phyloP scores from a whole-genome alignment of 2,113 vertebrate genomes.

The Panurus biarmicus region DNA sequence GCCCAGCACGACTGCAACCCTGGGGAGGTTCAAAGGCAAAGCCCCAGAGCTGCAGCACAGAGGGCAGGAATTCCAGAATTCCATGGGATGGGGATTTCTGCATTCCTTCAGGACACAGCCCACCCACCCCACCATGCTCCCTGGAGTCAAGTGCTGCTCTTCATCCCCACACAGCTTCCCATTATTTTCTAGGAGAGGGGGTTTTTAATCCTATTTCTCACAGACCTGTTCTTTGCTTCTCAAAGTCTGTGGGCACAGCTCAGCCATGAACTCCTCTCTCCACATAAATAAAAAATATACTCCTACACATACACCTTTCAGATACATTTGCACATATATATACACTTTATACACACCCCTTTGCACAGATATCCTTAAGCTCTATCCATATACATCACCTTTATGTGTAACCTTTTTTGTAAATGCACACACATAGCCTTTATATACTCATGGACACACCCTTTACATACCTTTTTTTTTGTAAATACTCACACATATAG shows the following conservation, averaged over 20 bases:
- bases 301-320: not conserved
- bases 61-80: not conserved
- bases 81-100: not conserved
- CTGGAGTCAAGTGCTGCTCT: not conserved
- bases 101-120: not conserved
- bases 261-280: not conserved
- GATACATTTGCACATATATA: too few species aligned
- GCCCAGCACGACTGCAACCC: not conserved
- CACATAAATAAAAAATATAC: not conserved
- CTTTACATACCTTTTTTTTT: not conserved
- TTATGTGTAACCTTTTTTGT: not conserved
- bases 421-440: not conserved
- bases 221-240: accelerated
- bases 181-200: not conserved
- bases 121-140: not conserved
- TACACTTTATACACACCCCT: not conserved
- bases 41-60: not conserved
- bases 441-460: too few species aligned
- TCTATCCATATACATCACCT: accelerated
- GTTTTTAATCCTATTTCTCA: not conserved
- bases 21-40: not conserved
- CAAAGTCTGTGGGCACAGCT: not conserved
- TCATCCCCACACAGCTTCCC: not conserved
- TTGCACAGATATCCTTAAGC: not conserved
- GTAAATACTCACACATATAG: not conserved